phyloP scores from a whole-genome alignment of 1,140 invertebrate genomes.

The Schlechtendalia chinensis region DNA sequence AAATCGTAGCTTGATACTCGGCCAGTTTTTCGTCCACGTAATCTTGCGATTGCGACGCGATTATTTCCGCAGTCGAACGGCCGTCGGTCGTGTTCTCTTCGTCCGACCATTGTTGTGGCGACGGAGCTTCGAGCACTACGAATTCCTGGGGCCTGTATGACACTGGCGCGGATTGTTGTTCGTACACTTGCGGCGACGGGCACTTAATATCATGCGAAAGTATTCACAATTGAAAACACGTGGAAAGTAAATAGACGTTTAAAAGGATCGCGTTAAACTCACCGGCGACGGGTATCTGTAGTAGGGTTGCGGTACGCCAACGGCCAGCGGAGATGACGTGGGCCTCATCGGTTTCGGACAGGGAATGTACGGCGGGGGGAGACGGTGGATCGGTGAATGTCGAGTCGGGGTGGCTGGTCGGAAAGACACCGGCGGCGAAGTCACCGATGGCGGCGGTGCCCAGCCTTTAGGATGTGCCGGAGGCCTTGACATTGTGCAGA shows the following conservation, averaged over 20 bases:
- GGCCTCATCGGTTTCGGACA: constrained; percentile 42
- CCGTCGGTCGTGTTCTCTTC: constrained; percentile 59
- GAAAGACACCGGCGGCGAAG: constrained; percentile 29
- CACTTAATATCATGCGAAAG: neutral
- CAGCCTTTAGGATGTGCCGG: constrained; percentile 45
- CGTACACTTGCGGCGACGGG: constrained; percentile 35
- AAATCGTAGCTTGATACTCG: constrained; percentile 89
- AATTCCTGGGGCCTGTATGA: constrained; percentile 25
- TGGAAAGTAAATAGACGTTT: too few relatives aligned
- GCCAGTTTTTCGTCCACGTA: constrained; percentile 90
- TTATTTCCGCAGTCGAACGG: constrained; percentile 84
- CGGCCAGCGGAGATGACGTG: constrained; percentile 13
- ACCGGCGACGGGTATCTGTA: constrained; percentile 40
- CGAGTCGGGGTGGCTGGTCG: constrained; percentile 29
- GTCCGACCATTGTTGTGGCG: constrained; percentile 32
- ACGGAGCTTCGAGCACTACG: constrained; percentile 41
- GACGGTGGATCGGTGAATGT: constrained; percentile 33
- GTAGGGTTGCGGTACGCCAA: constrained; percentile 7
- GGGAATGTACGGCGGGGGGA: constrained; percentile 44
- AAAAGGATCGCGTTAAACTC: neutral
- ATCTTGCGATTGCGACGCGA: constrained; percentile 88
- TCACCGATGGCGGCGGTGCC: constrained; percentile 31
- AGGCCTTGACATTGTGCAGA: constrained; percentile 23
- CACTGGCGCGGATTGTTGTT: neutral
- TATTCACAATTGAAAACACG: too few relatives aligned